phyloP scores from a whole-genome alignment of 2,888 invertebrate species.

The Orchestes rusci region DNA sequence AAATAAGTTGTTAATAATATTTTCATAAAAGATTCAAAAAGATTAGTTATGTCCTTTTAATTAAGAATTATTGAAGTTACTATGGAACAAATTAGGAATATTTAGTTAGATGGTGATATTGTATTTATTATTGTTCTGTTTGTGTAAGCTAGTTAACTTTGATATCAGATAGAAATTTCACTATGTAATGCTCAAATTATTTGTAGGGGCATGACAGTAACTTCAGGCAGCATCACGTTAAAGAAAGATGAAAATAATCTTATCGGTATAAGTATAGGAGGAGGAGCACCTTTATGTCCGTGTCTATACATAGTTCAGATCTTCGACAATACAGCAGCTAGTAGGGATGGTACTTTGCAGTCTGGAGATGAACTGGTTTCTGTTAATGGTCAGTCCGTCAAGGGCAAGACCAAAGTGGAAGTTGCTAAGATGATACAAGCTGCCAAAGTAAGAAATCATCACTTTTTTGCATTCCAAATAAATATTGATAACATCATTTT shows the following conservation, averaged over 20 bases:
- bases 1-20: too few species aligned
- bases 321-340: constrained; percentile 96
- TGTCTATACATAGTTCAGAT: constrained; percentile 98
- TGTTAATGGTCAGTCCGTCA: constrained; percentile 86
- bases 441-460: constrained; percentile 73
- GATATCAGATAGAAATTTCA: too few species aligned
- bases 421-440: constrained; percentile 99
- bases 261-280: constrained; percentile 97
- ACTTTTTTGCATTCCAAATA: too few species aligned
- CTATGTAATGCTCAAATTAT: too few species aligned
- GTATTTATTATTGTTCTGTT: too few species aligned
- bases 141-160: too few species aligned
- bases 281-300: constrained; percentile 90
- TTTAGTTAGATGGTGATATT: too few species aligned
- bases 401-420: constrained; percentile 95
- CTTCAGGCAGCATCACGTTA: constrained; percentile 84
- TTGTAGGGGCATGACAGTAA: constrained; percentile 98
- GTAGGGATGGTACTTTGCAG: constrained; percentile 86
- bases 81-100: too few species aligned
- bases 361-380: constrained; percentile 96
- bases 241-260: constrained; percentile 88
- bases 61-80: too few species aligned
- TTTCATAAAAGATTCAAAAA: too few species aligned
- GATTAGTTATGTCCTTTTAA: too few species aligned
- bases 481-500: too few species aligned